Percentiles rank a stretch among this genome's conserved stretches.
phyloP scores from a whole-genome alignment of 2,113 vertebrate species.

The Athene cunicularia region DNA sequence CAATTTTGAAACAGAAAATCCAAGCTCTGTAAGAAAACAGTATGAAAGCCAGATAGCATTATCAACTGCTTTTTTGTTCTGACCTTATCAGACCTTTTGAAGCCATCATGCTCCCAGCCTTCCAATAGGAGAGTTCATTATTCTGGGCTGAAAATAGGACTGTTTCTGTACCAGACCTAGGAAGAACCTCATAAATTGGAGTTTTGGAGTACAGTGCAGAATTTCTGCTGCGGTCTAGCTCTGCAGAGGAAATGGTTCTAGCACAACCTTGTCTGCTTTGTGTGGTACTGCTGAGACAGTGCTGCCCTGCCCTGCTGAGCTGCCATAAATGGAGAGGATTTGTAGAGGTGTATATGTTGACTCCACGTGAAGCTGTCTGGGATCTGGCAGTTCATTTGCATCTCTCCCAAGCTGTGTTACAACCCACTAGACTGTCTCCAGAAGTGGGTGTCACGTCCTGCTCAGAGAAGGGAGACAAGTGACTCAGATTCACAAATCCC shows the following conservation, averaged over 20 bases:
- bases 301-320: not conserved
- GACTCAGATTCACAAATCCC: no score
- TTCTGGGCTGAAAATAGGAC: not conserved
- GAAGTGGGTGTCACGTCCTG: not conserved
- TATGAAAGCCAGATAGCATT: not conserved
- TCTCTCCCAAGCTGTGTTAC: not conserved
- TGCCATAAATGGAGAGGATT: not conserved
- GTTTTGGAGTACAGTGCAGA: not conserved
- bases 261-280: not conserved
- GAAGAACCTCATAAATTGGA: not conserved
- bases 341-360: not conserved
- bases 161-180: not conserved
- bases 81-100: not conserved
- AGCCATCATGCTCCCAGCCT: not conserved
- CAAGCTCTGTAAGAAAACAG: not conserved
- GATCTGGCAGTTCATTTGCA: not conserved
- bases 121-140: not conserved
- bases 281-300: not conserved
- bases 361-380: not conserved
- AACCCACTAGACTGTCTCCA: not conserved
- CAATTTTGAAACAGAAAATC: not conserved
- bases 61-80: not conserved
- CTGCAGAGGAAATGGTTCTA: not conserved
- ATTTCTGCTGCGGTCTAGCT: not conserved
- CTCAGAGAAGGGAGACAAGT: no score